These are phyloP conservation scores for Notocelia uddmanniana DNA, from an alignment of 2,888 invertebrate genomes.

Conservation along the genomic window DNA sequence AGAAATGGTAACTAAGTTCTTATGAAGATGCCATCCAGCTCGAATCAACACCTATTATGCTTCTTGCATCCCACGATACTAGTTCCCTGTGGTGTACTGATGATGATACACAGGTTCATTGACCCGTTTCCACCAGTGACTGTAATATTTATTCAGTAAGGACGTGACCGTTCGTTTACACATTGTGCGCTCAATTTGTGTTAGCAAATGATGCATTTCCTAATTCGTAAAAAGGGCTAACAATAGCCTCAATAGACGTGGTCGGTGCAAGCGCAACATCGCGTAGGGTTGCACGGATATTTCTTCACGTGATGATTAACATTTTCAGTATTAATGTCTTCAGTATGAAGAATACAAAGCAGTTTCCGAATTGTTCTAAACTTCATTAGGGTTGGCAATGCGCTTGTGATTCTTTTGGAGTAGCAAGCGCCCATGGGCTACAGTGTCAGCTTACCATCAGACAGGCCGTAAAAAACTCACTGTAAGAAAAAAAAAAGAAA, in stretches of 20 bases:
- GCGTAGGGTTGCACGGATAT: constrained; percentile 35
- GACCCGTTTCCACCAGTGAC: background rate
- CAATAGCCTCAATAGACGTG: constrained; percentile 40
- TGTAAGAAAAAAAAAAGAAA: no score
- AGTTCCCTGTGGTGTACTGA: no score
- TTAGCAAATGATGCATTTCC: constrained; percentile 51
- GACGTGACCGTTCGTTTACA: constrained; percentile 4
- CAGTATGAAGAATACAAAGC: background rate
- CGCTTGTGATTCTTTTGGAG: no score
- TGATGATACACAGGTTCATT: no score
- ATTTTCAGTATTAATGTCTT: background rate
- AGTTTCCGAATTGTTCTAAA: no score
- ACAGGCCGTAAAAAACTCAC: no score
- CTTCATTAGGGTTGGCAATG: no score
- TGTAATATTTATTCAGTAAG: constrained; percentile 7
- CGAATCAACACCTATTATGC: no score
- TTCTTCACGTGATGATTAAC: background rate
- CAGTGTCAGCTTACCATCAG: no score
- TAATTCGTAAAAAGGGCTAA: constrained; percentile 54
- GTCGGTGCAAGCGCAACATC: constrained; percentile 57
- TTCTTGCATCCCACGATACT: background rate
- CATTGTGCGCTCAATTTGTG: constrained; percentile 24
- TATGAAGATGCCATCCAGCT: no score
- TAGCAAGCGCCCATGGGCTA: no score
- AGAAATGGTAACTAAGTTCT: no score